phyloP scores from a whole-genome alignment of 2,888 invertebrate species.

The Dastarcus helophoroides region DNA sequence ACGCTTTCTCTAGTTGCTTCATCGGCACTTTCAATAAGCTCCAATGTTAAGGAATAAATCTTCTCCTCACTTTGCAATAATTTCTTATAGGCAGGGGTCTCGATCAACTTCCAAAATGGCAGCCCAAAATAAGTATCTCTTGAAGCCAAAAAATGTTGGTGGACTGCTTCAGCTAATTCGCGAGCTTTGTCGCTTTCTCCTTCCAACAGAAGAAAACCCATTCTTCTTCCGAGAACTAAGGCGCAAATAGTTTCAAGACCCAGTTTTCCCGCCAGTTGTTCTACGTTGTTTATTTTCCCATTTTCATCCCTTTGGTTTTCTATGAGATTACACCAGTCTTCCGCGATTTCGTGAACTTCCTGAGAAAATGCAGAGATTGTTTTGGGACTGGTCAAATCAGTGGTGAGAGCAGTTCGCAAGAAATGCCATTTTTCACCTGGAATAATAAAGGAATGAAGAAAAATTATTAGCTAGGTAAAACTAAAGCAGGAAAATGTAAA shows the following conservation, averaged over 20 bases:
- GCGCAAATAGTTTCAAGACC: constrained; percentile 74
- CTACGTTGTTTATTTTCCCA: constrained; percentile 49
- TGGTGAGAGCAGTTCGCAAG: constrained; percentile 59
- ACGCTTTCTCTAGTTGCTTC: constrained; percentile 48
- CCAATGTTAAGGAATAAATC: constrained; percentile 65
- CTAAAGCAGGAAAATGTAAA: too few relatives aligned
- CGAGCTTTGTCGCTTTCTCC: constrained; percentile 42
- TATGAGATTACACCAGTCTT: constrained; percentile 63
- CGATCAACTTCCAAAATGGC: constrained; percentile 70
- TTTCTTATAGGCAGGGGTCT: constrained; percentile 58
- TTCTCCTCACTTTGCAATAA: constrained; percentile 65
- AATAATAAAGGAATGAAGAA: constrained; percentile 46
- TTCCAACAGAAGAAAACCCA: constrained; percentile 52
- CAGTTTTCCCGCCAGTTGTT: constrained; percentile 63
- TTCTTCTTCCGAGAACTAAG: constrained; percentile 63
- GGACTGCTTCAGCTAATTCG: constrained; percentile 59
- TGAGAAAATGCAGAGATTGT: constrained; percentile 66
- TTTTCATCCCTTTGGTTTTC: constrained; percentile 41
- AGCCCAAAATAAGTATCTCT: constrained; percentile 74
- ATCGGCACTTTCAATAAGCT: constrained; percentile 56
- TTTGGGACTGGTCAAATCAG: constrained; percentile 62
- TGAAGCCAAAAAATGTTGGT: constrained; percentile 64
- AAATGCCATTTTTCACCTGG: constrained; percentile 70
- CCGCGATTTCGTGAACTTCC: constrained; percentile 60
- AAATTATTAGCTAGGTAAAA: too few relatives aligned